A percentile compares a stretch with the other conserved stretches of the same genome.
Evolutionary conservation across 1,140 invertebrate genomes (phyloP).

Genomic region (Tetraneura akinire): DNA sequence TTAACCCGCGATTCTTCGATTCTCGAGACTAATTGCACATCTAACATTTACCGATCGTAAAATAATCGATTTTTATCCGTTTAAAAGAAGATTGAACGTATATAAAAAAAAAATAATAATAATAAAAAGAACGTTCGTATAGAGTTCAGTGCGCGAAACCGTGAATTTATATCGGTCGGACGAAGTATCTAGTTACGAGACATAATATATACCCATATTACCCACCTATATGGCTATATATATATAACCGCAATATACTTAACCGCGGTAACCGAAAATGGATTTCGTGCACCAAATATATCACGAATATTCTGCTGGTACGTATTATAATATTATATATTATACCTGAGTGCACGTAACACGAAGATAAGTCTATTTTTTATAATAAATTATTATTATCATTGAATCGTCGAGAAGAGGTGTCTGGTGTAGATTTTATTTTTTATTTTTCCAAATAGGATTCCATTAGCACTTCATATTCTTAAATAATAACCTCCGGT

Average conservation of each 20-base stretch:
- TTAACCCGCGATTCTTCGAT: not conserved
- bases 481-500: not conserved
- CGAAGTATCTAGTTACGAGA: too few species aligned
- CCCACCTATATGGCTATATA: too few species aligned
- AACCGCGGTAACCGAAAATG: not conserved
- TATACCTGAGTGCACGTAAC: too few species aligned
- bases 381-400: not conserved
- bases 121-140: not conserved
- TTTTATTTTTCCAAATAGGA: constrained; percentile 1
- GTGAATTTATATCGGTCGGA: constrained; percentile 10
- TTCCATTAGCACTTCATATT: constrained; percentile 22
- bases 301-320: too few species aligned
- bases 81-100: not conserved
- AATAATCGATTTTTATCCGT: constrained; percentile 38
- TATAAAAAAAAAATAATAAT: too few species aligned
- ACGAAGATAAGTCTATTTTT: too few species aligned
- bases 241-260: too few species aligned
- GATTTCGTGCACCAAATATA: not conserved
- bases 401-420: not conserved
- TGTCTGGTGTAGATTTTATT: not conserved
- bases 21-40: constrained; percentile 23
- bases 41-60: constrained; percentile 13
- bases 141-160: not conserved
- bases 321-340: too few species aligned
- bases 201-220: too few species aligned